Evolutionary conservation across 1,140 invertebrate genomes (phyloP).

Genomic region (Bicyclus anynana): DNA sequence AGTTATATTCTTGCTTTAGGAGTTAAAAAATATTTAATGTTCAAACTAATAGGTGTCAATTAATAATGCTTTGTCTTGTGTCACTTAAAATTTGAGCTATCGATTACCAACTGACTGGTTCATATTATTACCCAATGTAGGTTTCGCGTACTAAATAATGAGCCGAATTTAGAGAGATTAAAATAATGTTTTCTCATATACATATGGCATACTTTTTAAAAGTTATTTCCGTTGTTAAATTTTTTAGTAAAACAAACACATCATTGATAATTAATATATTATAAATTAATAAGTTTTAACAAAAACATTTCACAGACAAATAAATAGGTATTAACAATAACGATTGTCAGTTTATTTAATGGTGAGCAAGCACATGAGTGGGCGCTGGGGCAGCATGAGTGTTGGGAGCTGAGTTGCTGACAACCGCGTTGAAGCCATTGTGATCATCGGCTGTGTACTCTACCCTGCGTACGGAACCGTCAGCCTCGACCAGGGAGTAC

Average conservation of each 20-base stretch:
- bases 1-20: background rate
- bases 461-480: conserved; percentile 75
- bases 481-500: conserved; percentile 76
- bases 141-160: too few relatives aligned
- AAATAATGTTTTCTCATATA: too few relatives aligned
- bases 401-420: conserved; percentile 72
- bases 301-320: background rate
- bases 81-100: background rate
- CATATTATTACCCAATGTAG: too few relatives aligned
- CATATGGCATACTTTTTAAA: too few relatives aligned
- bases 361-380: background rate
- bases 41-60: background rate
- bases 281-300: background rate
- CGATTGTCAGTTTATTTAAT: background rate
- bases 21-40: background rate
- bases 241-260: too few relatives aligned
- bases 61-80: background rate
- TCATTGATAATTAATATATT: too few relatives aligned
- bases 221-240: too few relatives aligned
- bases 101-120: background rate
- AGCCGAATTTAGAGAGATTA: too few relatives aligned
- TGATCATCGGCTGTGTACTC: conserved; percentile 76
- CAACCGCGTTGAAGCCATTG: conserved; percentile 78
- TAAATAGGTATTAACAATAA: background rate
- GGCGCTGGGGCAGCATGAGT: background rate